These are phyloP conservation scores for Sinotaia quadrata DNA, from an alignment of 2,888 invertebrate genomes.

Conservation along the genomic window DNA sequence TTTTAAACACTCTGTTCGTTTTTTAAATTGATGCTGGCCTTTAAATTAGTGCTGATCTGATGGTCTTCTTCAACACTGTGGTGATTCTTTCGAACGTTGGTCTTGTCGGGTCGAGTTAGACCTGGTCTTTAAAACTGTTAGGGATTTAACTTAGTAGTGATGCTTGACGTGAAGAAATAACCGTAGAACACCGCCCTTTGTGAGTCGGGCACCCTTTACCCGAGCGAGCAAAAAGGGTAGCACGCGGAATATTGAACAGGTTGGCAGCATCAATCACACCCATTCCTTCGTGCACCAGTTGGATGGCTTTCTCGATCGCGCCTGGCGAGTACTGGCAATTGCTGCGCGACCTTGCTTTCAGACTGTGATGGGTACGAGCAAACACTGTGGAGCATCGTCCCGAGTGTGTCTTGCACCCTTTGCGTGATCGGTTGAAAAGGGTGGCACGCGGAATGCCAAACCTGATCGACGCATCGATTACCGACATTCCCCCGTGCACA, in stretches of 20 bases:
- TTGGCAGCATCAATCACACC: constrained; percentile 21
- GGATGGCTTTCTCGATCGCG: constrained; percentile 18
- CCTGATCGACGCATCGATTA: constrained; percentile 19
- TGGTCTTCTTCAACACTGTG: too few relatives aligned
- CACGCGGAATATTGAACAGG: constrained; percentile 20
- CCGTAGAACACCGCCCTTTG: constrained; percentile 26
- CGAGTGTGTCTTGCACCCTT: constrained; percentile 20
- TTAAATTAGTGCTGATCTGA: too few relatives aligned
- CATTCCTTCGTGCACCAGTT: constrained; percentile 21
- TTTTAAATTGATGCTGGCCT: too few relatives aligned
- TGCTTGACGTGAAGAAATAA: constrained; percentile 2
- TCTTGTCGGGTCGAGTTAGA: too few relatives aligned
- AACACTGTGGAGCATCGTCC: constrained; percentile 25
- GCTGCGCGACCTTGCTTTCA: background rate
- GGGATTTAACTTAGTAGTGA: too few relatives aligned
- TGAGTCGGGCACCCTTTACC: constrained; percentile 16
- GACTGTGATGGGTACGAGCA: background rate
- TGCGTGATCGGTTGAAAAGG: constrained; percentile 12
- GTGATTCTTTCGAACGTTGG: too few relatives aligned
- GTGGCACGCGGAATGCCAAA: constrained; percentile 26
- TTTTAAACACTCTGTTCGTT: too few relatives aligned
- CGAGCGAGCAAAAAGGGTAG: constrained; percentile 20
- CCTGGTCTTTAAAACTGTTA: too few relatives aligned
- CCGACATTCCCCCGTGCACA: constrained; percentile 21
- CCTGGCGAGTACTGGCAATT: constrained; percentile 7